These are phyloP conservation scores for Esperia sulphurella DNA, from an alignment of 2,888 invertebrate genomes.

Conservation along the genomic window DNA sequence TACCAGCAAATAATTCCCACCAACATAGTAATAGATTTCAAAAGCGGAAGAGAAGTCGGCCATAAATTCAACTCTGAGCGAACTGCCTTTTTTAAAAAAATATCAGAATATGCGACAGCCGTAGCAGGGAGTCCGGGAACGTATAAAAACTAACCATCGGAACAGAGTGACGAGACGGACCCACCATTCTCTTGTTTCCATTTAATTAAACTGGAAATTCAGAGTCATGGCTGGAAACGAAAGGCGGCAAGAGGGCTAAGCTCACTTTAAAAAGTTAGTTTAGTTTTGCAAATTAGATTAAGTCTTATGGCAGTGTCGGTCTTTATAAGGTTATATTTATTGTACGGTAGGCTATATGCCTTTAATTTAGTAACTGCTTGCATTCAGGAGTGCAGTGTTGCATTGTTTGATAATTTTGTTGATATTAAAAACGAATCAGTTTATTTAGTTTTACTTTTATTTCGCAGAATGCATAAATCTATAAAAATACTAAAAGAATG, in stretches of 20 bases:
- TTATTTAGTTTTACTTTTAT: no score
- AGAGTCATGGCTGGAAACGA: slow-evolving; percentile 46
- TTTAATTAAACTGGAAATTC: slow-evolving; percentile 72
- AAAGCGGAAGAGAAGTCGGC: slow-evolving; percentile 56
- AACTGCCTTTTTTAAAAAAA: slow-evolving; percentile 40
- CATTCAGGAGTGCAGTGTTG: background rate
- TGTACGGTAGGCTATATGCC: slow-evolving; percentile 10
- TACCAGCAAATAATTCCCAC: slow-evolving; percentile 50
- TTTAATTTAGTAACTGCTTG: background rate
- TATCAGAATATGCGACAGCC: slow-evolving; percentile 37
- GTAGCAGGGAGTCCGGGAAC: slow-evolving; percentile 3
- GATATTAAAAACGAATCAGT: no score
- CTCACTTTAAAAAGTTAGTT: slow-evolving; percentile 49
- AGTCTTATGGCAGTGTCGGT: slow-evolving; percentile 38
- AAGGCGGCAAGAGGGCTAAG: slow-evolving; percentile 31
- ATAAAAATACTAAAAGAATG: no score
- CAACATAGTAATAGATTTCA: slow-evolving; percentile 60
- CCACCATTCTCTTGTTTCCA: slow-evolving; percentile 69
- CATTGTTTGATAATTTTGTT: no score
- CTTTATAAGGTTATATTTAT: slow-evolving; percentile 32
- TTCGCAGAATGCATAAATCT: no score
- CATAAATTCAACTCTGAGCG: slow-evolving; percentile 48
- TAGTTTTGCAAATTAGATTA: slow-evolving; percentile 61
- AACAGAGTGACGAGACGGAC: slow-evolving; percentile 47
- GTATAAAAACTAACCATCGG: slow-evolving; percentile 54